A percentile compares a stretch with the other conserved stretches of the same genome.
Conservation (phyloP, 2,888 invertebrate genomes). For the Malthinus flaveolus region DNA sequence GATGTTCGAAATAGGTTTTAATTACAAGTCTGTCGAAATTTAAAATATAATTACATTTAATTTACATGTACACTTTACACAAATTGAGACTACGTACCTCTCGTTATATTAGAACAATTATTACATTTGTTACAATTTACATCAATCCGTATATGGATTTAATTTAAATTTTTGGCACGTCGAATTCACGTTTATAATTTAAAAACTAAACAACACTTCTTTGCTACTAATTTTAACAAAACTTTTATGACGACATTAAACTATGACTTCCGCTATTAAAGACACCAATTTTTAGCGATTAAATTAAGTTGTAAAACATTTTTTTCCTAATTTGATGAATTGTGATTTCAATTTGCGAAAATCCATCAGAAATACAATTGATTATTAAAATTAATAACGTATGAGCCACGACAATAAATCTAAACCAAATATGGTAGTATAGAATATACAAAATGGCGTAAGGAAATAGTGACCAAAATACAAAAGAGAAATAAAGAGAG, state of each 20-base stretch:
- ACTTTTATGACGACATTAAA: not conserved
- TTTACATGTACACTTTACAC: too few species aligned
- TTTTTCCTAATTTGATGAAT: slow-evolving; percentile 28
- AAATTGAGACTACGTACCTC: too few species aligned
- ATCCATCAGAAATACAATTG: slow-evolving; percentile 62
- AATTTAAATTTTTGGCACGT: slow-evolving; percentile 20
- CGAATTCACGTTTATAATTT: slow-evolving; percentile 19
- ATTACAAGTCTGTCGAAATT: too few species aligned
- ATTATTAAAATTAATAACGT: slow-evolving; percentile 59
- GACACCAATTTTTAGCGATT: not conserved
- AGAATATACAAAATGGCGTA: slow-evolving; percentile 55
- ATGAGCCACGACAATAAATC: slow-evolving; percentile 61
- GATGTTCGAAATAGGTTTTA: too few species aligned
- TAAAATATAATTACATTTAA: too few species aligned
- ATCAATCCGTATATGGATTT: not conserved
- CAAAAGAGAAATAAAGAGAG: slow-evolving; percentile 59
- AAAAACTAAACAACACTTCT: not conserved
- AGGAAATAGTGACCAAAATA: slow-evolving; percentile 69
- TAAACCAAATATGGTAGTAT: slow-evolving; percentile 53
- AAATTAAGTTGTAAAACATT: slow-evolving; percentile 16
- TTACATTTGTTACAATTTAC: not conserved
- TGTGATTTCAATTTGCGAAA: slow-evolving; percentile 62
- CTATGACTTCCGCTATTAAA: not conserved
- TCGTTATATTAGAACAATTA: too few species aligned
- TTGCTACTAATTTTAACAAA: not conserved